A percentile compares a stretch with the other conserved stretches of the same genome.
Evolutionary conservation across 2,888 invertebrate genomes (phyloP).

Genomic region (Apotomis capreana): DNA sequence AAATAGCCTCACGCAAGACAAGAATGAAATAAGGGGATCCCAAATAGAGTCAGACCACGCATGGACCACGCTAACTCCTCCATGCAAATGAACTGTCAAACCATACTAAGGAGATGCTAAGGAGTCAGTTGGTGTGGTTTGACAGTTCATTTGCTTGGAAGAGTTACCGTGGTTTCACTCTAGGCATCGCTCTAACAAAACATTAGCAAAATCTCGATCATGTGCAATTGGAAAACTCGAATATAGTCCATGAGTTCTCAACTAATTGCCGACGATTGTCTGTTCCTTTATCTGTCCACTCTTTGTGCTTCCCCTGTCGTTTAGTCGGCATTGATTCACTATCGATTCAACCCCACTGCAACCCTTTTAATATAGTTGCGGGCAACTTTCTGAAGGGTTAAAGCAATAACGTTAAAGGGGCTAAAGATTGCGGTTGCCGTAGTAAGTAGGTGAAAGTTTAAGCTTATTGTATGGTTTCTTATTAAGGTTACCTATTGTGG

Average conservation of each 20-base stretch:
- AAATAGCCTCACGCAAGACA: no score
- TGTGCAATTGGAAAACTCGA: no score
- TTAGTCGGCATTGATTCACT: constrained; percentile 37
- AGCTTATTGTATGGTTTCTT: constrained; percentile 19
- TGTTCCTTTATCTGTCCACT: constrained; percentile 64
- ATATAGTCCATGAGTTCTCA: constrained; percentile 53
- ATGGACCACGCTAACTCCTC: no score
- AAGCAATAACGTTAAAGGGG: constrained; percentile 36
- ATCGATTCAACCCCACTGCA: constrained; percentile 55
- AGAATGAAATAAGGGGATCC: no score
- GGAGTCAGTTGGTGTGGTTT: no score
- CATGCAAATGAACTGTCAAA: no score
- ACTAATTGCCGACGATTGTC: constrained; percentile 73
- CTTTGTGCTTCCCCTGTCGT: constrained; percentile 59
- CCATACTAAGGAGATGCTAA: no score
- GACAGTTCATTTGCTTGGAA: no score
- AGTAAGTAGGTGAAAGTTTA: constrained; percentile 24
- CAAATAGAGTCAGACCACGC: no score
- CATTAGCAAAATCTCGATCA: no score
- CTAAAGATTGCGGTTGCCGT: constrained; percentile 13
- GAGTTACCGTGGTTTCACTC: no score
- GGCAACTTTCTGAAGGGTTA: constrained; percentile 29
- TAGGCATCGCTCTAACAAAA: no score
- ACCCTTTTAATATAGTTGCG: constrained; percentile 50
- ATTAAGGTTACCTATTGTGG: constrained; percentile 3